Evolutionary conservation across 2,113 vertebrate genomes (phyloP).

Genomic region (Heterotis niloticus): DNA sequence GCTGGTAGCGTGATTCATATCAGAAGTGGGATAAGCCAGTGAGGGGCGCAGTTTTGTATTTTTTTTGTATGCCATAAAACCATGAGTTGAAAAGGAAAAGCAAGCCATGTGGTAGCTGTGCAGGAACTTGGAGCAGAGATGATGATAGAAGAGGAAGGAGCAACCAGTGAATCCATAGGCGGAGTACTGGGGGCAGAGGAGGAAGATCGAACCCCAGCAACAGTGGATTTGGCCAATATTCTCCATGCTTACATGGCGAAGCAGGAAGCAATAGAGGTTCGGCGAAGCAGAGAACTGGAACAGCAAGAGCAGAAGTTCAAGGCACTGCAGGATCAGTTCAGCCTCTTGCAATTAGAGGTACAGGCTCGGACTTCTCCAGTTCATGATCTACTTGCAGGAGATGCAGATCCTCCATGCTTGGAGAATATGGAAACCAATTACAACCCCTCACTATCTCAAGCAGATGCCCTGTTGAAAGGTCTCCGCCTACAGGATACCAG

Average conservation of each 20-base stretch:
- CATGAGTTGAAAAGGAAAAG: not conserved
- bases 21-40: no score
- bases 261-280: not conserved
- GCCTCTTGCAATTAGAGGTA: not conserved
- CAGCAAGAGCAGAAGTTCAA: not conserved
- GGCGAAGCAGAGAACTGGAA: not conserved
- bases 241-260: not conserved
- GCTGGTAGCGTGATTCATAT: no score
- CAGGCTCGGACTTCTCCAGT: not conserved
- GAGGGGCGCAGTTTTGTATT: not conserved
- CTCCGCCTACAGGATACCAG: not conserved
- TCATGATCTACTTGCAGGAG: not conserved
- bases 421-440: not conserved
- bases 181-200: not conserved
- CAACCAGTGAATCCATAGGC: not conserved
- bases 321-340: not conserved
- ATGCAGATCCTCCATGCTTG: not conserved
- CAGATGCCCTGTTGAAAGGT: not conserved
- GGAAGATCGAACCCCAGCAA: not conserved
- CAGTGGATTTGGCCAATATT: not conserved
- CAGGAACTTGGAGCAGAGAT: not conserved
- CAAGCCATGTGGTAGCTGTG: not conserved
- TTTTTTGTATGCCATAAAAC: not conserved
- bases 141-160: not conserved
- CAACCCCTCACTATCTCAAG: not conserved